These are phyloP conservation scores for Acleris emargana DNA, from an alignment of 2,888 invertebrate species.

Conservation along the genomic window DNA sequence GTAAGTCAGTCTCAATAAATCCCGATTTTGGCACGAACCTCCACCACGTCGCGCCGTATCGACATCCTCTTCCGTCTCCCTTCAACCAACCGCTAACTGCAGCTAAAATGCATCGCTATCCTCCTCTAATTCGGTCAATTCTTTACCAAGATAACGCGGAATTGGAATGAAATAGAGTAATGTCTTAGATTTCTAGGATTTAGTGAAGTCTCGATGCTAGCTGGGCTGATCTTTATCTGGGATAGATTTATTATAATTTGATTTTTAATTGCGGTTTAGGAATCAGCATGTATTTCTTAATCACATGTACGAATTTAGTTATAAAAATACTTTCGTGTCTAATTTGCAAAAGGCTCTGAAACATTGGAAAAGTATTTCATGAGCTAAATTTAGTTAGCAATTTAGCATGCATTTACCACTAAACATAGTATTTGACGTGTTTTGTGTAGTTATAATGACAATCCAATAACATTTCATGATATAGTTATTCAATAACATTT, in stretches of 20 bases:
- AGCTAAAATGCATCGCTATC: constrained; percentile 52
- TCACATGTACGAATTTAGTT: too few relatives aligned
- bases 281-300: too few relatives aligned
- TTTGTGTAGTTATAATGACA: too few relatives aligned
- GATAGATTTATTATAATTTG: constrained; percentile 31
- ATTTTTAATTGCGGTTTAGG: constrained; percentile 21
- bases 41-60: constrained; percentile 46
- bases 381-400: too few relatives aligned
- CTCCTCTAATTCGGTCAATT: constrained; percentile 57
- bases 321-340: too few relatives aligned
- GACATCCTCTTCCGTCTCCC: constrained; percentile 28
- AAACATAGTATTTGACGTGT: too few relatives aligned
- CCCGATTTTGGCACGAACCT: constrained; percentile 62
- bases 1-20: constrained; percentile 65
- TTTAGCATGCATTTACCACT: too few relatives aligned
- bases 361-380: too few relatives aligned
- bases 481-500: too few relatives aligned
- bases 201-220: constrained; percentile 32
- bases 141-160: constrained; percentile 65
- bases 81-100: constrained; percentile 11
- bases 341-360: too few relatives aligned
- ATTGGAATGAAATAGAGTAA: constrained; percentile 47
- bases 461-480: too few relatives aligned
- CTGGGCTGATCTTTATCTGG: constrained; percentile 22
- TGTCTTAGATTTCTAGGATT: constrained; percentile 44